Evolutionary conservation across 2,888 invertebrate species (phyloP), one percentile per base, ranked within the genome.

Genomic region (Odontocolon sp.): DNA sequence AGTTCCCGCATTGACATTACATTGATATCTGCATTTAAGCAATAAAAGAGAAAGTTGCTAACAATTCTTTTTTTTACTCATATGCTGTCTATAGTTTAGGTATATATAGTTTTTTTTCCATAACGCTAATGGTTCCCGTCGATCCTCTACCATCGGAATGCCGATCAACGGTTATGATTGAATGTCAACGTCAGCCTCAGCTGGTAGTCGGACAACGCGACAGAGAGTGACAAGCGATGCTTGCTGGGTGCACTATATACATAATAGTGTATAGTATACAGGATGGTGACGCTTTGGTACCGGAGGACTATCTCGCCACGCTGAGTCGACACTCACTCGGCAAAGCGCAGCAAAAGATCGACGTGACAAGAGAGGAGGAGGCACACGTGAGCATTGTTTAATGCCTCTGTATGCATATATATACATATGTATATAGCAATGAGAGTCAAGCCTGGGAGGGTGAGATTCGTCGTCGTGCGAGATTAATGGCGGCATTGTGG

Each of bases 281-380:
- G 61, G 28, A 23, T 40, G 28, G 14, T 14, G 5, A 18, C 31
- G 54, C 28, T 75, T 68, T 26, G 3, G 64, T 38, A 59, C 36
- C 14, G 14, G 64, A 11, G 47, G 61, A 40, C 67, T 28, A 38
- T 54, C 40, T 52, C 56, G 26, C 5, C 40, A 33, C 66, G 73
- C 77, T 73, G 73, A 77, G 74, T 79, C 77, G 77, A 73, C 79
- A 67, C 68, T 68, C 66, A 50, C 50, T 61, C 66, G 45, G 59
- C 9, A 47, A 33, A 26, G 36, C 45, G 36, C 31, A 56, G 57
- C 28, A 59, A 77, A 72, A 69, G 72, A 77, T 77, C 59, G 72
- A 77, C 71, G 57, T 72, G 71, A 68, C 77, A 63, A 68, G 76
- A 70, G 47, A 38, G 33, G 67, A 56, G 68, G 52, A 11, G 16